These are phyloP conservation scores for Elephantulus edwardii DNA, from an alignment of 2,113 vertebrate genomes.

Conservation along the genomic window DNA sequence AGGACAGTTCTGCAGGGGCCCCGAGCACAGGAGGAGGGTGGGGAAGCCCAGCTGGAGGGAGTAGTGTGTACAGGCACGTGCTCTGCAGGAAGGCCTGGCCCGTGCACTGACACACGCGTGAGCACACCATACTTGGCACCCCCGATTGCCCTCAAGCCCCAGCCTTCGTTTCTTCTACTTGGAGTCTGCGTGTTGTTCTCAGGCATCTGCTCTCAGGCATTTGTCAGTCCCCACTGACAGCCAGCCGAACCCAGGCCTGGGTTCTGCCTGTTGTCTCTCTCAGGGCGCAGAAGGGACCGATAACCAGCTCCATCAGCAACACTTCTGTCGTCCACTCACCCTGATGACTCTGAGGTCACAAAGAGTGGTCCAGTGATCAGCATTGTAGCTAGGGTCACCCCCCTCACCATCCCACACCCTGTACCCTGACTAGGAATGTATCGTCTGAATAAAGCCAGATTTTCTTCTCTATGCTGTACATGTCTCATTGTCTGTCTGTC, in stretches of 20 bases:
- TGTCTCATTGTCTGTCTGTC: neutral
- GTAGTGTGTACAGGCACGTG: fast-evolving
- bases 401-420: neutral
- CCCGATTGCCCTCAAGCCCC: neutral
- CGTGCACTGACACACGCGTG: fast-evolving
- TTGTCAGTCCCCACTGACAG: neutral
- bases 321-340: neutral
- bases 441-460: conserved; percentile 57
- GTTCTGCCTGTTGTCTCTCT: neutral
- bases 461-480: neutral
- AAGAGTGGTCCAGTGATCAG: neutral
- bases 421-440: neutral
- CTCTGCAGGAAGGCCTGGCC: neutral
- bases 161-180: neutral
- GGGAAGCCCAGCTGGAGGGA: neutral
- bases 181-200: neutral
- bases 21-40: no score
- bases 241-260: neutral
- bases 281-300: neutral
- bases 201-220: neutral
- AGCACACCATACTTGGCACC: no score
- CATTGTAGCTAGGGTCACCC: neutral
- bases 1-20: neutral
- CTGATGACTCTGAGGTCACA: neutral
- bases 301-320: neutral